A percentile compares a stretch with the other conserved stretches of the same genome.
Conservation (phyloP, 2,113 vertebrate genomes). For the Candoia aspera region DNA sequence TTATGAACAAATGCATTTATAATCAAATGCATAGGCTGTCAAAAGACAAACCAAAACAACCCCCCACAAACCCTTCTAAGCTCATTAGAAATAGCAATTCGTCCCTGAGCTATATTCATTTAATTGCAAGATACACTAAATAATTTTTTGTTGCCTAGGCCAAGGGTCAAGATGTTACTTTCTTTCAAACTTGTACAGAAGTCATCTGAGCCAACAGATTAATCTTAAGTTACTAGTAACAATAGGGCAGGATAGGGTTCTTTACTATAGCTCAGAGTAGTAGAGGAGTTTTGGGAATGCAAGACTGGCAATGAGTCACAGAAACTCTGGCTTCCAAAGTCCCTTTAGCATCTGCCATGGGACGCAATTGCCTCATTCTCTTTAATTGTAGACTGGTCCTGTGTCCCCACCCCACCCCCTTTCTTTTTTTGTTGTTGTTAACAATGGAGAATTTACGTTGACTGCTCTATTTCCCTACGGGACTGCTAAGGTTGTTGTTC, state of each 20-base stretch:
- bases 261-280: neutral
- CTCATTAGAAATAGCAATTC: neutral
- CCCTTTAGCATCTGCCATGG: neutral
- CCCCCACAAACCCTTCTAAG: neutral
- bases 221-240: too few relatives aligned
- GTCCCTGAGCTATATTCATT: neutral
- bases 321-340: neutral
- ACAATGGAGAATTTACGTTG: neutral
- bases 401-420: neutral
- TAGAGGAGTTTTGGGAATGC: neutral
- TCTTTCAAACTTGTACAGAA: too few relatives aligned
- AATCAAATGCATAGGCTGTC: neutral
- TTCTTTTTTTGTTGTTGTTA: neutral
- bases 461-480: neutral
- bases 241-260: neutral
- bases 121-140: neutral
- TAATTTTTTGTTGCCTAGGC: neutral
- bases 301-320: neutral
- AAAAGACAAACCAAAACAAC: too few relatives aligned
- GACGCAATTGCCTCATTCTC: neutral
- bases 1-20: constrained; percentile 27
- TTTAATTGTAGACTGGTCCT: neutral
- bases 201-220: too few relatives aligned
- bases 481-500: neutral
- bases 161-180: too few relatives aligned